Conservation (phyloP, 2,888 invertebrate species). For the Neoascia interrupta region DNA sequence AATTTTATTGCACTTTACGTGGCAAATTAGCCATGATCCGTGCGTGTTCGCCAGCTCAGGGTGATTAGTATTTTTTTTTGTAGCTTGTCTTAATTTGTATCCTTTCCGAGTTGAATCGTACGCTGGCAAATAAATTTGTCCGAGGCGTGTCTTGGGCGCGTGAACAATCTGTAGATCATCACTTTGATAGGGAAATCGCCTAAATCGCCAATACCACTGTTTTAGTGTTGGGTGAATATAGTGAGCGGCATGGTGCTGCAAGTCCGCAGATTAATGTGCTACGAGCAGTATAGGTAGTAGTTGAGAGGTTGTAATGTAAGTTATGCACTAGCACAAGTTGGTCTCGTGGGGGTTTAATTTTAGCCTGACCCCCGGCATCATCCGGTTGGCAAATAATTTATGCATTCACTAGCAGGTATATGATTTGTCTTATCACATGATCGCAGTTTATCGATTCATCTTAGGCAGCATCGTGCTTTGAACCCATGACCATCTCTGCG, state of each 20-base stretch:
- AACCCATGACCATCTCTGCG: conserved; percentile 3
- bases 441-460: conserved; percentile 53
- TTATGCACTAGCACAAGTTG: neutral
- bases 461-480: conserved; percentile 32
- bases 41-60: conserved; percentile 49
- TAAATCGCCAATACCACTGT: conserved; percentile 31
- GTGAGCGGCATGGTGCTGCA: neutral
- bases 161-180: conserved; percentile 64
- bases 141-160: conserved; percentile 68
- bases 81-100: conserved; percentile 51
- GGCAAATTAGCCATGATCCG: conserved; percentile 67
- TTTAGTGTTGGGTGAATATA: neutral
- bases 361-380: neutral
- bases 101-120: neutral
- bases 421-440: conserved; percentile 6
- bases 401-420: conserved; percentile 26
- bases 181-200: conserved; percentile 53
- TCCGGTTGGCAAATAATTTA: conserved; percentile 3
- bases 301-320: conserved; percentile 14
- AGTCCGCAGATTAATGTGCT: conserved; percentile 52
- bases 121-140: conserved; percentile 49
- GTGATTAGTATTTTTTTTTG: conserved; percentile 52
- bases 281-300: conserved; percentile 11
- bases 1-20: conserved; percentile 70
- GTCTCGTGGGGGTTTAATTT: too few relatives aligned